phyloP scores from a whole-genome alignment of 2,797 vertebrate genomes.

The Anniella stebbinsi region DNA sequence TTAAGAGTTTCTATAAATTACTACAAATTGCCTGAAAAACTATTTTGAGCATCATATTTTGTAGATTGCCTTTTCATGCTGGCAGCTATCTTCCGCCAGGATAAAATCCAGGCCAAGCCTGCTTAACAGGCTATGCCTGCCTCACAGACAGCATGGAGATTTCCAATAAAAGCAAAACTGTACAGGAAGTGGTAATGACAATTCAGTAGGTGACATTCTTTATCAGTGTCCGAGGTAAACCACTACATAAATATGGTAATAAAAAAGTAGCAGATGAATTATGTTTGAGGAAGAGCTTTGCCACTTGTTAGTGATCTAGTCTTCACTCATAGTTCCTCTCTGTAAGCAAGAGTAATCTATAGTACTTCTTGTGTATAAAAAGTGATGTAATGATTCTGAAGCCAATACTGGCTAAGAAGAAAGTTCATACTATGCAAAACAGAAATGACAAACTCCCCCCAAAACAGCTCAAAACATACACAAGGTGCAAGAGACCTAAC shows the following conservation, averaged over 20 bases:
- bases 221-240: constrained; percentile 25
- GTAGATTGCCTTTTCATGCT: neutral
- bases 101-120: constrained; percentile 7
- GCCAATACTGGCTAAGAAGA: neutral
- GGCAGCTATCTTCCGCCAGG: neutral
- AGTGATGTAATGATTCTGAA: constrained; percentile 8
- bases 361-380: neutral
- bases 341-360: neutral
- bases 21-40: neutral
- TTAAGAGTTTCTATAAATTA: neutral
- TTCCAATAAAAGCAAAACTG: constrained; percentile 38
- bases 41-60: constrained; percentile 3
- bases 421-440: no score
- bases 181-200: neutral
- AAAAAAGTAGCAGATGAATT: accelerated
- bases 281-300: neutral
- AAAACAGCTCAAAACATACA: no score
- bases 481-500: no score
- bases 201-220: constrained; percentile 3
- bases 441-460: no score
- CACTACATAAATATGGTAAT: neutral
- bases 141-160: neutral
- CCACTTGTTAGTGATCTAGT: neutral
- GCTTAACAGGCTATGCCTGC: constrained; percentile 18
- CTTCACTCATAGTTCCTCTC: neutral